Base-by-base conservation (phyloP, 1,140 invertebrate genomes). In the Acromyrmex echinatior region DNA sequence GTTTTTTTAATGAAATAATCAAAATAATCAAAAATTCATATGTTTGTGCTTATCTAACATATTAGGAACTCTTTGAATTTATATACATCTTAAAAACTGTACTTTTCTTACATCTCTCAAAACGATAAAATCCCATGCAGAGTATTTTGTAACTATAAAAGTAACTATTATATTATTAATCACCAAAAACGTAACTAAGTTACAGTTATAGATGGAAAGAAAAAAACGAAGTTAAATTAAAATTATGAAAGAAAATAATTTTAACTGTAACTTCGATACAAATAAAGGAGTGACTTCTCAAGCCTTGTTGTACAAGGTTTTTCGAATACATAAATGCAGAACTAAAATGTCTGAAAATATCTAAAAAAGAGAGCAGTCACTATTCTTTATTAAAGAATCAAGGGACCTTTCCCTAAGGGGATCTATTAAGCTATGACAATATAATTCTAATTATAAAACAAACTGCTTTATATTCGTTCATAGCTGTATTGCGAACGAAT, bases 371-470 rank as follows among this genome's bases (percentile, higher is more conserved):
- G 1, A 10, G 2, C 3, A 39, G 49, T 45, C 31, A 31, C n/a
- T 49, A 35, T 51, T 68, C 35, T 60, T 73, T 53, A 39, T 58
- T 6, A 60, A 84, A 28, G 16, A 70, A 85, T 85, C 51, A 58
- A 16, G 1, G 39, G 1, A 9, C 25, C 25, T 9, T 2, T 10
- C 10, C 39, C 39, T 10, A 53, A 4, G 25, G 25, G 25, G 25
- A 7, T 7, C 86, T 60, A 74, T 74, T 53, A 73, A 79, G 21
- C 14, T 18, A 51, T 16, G 56, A 88, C 56, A 71, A 16, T 39
- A 45, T 45, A 74, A 73, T 49, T 56, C 45, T 3, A 31, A 86
- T 39, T 70, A 31, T 82, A 51, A 62, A 65, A 74, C 39, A 87
- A 76, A 87, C 16, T 66, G 74, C 74, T 65, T 63, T 35, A 45